Evolutionary conservation across 2,113 vertebrate genomes (phyloP).

Genomic region (Paratilapia polleni): DNA sequence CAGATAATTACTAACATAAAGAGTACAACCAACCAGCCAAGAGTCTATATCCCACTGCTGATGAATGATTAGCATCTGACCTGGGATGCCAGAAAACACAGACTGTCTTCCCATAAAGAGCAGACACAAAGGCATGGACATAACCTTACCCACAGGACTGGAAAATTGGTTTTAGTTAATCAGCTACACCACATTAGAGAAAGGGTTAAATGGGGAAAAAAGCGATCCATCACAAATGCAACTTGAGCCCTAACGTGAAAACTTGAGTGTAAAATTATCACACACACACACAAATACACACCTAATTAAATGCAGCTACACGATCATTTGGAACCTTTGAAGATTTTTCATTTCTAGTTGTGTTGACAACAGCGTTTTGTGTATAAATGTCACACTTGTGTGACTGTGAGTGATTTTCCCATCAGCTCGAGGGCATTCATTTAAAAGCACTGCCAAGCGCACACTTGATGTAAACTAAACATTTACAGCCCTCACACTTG

Average conservation of each 20-base stretch:
- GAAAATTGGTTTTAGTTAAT: slow-evolving; percentile 70
- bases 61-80: slow-evolving; percentile 64
- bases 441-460: slow-evolving; percentile 56
- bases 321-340: background rate
- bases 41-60: slow-evolving; percentile 10
- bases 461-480: slow-evolving; percentile 71
- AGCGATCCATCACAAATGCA: background rate
- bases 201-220: background rate
- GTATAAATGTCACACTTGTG: slow-evolving; percentile 29
- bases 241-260: background rate
- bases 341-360: background rate
- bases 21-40: background rate
- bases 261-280: background rate
- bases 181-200: slow-evolving; percentile 45
- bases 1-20: background rate
- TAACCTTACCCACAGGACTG: slow-evolving; percentile 45
- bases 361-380: slow-evolving; percentile 10
- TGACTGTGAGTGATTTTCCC: slow-evolving; percentile 34
- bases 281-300: background rate
- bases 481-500: slow-evolving; percentile 71
- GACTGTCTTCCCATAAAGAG: slow-evolving; percentile 7
- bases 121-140: slow-evolving; percentile 29
- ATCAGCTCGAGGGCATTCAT: slow-evolving; percentile 26
- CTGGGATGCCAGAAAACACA: slow-evolving; percentile 29
- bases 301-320: background rate